Evolutionary conservation across 1,140 invertebrate genomes (phyloP).

Genomic region (Musca vetustissima): DNA sequence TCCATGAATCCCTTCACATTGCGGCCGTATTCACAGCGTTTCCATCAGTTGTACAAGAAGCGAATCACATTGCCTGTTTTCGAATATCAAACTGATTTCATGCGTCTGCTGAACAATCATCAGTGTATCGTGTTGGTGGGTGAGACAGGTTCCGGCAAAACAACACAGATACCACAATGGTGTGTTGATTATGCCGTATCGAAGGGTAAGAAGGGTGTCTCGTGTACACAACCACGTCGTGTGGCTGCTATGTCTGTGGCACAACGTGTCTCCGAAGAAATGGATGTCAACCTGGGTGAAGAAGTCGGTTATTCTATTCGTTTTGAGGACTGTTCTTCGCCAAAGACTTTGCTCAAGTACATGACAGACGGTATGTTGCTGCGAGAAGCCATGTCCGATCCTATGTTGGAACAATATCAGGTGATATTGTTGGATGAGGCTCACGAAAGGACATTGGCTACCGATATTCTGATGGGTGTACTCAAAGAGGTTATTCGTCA

Average conservation of each 20-base stretch:
- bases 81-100: conserved; percentile 96
- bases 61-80: conserved; percentile 93
- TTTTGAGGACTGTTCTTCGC: conserved; percentile 98
- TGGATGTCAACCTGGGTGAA: conserved; percentile 93
- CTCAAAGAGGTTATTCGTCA: conserved; percentile 97
- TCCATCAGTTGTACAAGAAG: conserved; percentile 84
- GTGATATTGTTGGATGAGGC: conserved; percentile 97
- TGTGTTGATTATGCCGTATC: conserved; percentile 86
- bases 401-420: conserved; percentile 94
- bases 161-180: conserved; percentile 93
- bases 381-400: conserved; percentile 98
- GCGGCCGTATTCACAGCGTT: conserved; percentile 77
- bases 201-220: conserved; percentile 79
- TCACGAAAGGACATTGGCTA: conserved; percentile 97
- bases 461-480: conserved; percentile 98
- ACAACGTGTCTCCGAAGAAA: conserved; percentile 97
- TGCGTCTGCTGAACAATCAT: conserved; percentile 79
- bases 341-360: conserved; percentile 90
- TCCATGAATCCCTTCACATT: conserved; percentile 71
- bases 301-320: conserved; percentile 99
- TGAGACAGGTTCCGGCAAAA: conserved; percentile 91
- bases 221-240: conserved; percentile 95
- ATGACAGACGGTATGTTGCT: conserved; percentile 99
- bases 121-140: conserved; percentile 64
- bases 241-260: conserved; percentile 99